phyloP scores from a whole-genome alignment of 2,888 invertebrate species.

The Drosophila neonasuta region DNA sequence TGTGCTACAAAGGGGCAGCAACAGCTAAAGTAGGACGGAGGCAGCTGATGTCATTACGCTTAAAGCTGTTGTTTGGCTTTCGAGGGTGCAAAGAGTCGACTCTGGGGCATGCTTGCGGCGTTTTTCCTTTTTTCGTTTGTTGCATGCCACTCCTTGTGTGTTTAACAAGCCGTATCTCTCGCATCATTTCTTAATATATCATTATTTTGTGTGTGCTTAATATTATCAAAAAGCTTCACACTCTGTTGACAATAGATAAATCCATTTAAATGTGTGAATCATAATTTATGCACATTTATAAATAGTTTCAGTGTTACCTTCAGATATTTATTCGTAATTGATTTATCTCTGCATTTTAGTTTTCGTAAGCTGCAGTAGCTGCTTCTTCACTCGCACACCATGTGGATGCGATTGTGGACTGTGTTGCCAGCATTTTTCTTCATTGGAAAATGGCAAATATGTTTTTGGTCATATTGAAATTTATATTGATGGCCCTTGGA shows the following conservation, averaged over 20 bases:
- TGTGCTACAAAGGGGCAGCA: constrained; percentile 54
- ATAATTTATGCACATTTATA: not conserved
- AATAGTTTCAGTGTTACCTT: not conserved
- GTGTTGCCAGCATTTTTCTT: constrained; percentile 50
- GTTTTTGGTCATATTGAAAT: constrained; percentile 68
- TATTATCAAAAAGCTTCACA: not conserved
- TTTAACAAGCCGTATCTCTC: not conserved
- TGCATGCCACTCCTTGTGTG: not conserved
- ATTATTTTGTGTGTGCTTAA: not conserved
- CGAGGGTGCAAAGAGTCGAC: constrained; percentile 13
- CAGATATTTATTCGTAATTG: constrained; percentile 3
- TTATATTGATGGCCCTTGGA: constrained; percentile 66
- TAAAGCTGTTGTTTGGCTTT: constrained; percentile 41
- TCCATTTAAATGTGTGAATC: not conserved
- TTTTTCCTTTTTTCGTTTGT: not conserved
- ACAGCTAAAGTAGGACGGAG: constrained; percentile 16
- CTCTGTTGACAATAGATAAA: not conserved
- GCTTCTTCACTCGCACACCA: not conserved
- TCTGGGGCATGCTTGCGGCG: constrained; percentile 17
- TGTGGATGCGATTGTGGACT: constrained; percentile 5
- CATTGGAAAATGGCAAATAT: constrained; percentile 54
- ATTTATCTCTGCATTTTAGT: constrained; percentile 16
- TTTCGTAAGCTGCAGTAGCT: not conserved
- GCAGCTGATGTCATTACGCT: constrained; percentile 60
- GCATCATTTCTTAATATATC: not conserved